These are phyloP conservation scores for Prosopocoilus inquinatus DNA, from an alignment of 2,888 invertebrate genomes.

Conservation along the genomic window DNA sequence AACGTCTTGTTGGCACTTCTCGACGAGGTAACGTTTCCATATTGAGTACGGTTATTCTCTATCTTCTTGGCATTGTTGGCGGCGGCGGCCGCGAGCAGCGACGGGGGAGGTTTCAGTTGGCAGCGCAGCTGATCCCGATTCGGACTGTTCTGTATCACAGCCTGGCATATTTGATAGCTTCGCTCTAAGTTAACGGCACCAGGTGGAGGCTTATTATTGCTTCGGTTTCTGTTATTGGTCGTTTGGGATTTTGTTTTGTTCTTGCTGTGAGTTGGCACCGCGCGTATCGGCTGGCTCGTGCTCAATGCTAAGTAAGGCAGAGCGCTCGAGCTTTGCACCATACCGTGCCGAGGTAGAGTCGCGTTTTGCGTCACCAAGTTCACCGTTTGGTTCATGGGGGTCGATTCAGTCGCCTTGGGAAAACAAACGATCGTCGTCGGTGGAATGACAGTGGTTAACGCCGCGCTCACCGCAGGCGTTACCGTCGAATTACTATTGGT, in stretches of 20 bases:
- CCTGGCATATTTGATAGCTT: constrained; percentile 92
- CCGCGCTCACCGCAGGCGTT: constrained; percentile 42
- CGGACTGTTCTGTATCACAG: constrained; percentile 91
- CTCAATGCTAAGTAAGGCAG: constrained; percentile 54
- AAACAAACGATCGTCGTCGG: constrained; percentile 56
- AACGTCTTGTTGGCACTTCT: constrained; percentile 46
- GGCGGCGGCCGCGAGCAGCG: constrained; percentile 60
- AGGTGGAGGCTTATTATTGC: constrained; percentile 75
- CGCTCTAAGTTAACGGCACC: constrained; percentile 91
- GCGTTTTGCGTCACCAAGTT: constrained; percentile 33
- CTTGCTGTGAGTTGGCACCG: constrained; percentile 50
- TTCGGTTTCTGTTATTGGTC: constrained; percentile 53
- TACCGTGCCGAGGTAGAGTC: constrained; percentile 34
- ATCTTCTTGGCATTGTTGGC: constrained; percentile 38
- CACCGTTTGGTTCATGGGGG: constrained; percentile 40
- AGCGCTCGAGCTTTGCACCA: constrained; percentile 52
- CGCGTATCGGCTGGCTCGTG: constrained; percentile 54
- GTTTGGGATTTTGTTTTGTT: constrained; percentile 42
- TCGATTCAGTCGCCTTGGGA: constrained; percentile 45
- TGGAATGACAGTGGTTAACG: constrained; percentile 52
- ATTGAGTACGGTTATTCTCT: constrained; percentile 46
- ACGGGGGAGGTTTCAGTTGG: constrained; percentile 83
- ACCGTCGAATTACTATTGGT: constrained; percentile 33
- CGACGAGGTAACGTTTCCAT: constrained; percentile 48
- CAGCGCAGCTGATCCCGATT: constrained; percentile 84